Evolutionary conservation across 1,140 invertebrate species (phyloP).

Genomic region (Lordiphosa clarofinis): DNA sequence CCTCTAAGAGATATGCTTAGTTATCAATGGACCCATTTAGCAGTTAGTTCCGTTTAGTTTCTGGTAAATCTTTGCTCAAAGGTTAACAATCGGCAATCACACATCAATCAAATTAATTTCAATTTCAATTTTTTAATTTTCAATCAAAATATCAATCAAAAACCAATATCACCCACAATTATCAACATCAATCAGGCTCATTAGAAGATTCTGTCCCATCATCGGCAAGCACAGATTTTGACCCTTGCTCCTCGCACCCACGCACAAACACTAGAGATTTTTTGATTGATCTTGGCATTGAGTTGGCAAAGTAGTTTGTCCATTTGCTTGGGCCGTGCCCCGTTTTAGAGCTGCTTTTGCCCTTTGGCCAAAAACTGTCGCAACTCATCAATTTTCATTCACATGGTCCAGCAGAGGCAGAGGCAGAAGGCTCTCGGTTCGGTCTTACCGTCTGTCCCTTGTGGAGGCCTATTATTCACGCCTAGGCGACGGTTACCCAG

Average conservation of each 20-base stretch:
- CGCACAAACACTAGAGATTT: constrained; percentile 28
- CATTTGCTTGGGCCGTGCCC: constrained; percentile 9
- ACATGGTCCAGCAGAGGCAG: constrained; percentile 10
- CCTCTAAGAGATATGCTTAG: too few relatives aligned
- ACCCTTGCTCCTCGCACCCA: constrained; percentile 34
- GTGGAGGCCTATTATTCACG: constrained; percentile 60
- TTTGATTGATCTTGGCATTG: constrained; percentile 71
- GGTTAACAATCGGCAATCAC: background rate
- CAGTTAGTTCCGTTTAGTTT: too few relatives aligned
- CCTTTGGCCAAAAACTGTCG: constrained; percentile 78
- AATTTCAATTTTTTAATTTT: too few relatives aligned
- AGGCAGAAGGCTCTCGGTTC: constrained; percentile 15
- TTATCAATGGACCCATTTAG: too few relatives aligned
- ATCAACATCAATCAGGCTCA: too few relatives aligned
- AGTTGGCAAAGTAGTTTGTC: constrained; percentile 60
- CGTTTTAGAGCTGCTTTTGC: constrained; percentile 44
- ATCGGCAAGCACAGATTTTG: background rate
- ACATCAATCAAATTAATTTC: background rate
- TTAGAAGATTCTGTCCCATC: too few relatives aligned
- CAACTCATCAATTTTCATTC: constrained; percentile 78
- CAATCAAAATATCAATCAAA: too few relatives aligned
- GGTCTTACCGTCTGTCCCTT: constrained; percentile 5
- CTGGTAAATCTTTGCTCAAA: too few relatives aligned
- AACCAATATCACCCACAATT: too few relatives aligned
- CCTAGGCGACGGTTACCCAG: constrained; percentile 42